Base-by-base conservation (phyloP, 1,140 invertebrate genomes). In the Geopemphigus sp. region DNA sequence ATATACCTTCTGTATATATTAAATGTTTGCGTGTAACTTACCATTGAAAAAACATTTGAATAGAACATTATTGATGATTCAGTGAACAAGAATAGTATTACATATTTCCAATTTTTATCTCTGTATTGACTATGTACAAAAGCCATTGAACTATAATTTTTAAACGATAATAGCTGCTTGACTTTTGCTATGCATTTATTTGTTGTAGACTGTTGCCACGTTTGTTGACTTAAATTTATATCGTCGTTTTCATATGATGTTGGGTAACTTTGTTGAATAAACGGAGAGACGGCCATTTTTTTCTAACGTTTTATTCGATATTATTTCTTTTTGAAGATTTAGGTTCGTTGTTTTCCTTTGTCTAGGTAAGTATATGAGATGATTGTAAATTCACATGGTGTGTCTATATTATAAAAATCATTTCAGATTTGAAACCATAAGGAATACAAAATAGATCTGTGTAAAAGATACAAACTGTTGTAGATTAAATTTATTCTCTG, bases 21-120 rank as follows among this genome's bases (percentile, higher is more conserved):
- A 39, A 39, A 39, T 4, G 32, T 19, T 29, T 29, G 6, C 12
- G 17, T 1, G 26, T 12, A 22, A 45, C 39, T 78, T 8, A 78
- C 74, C 8, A 50, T 61, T 47, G 63, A 59, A 47, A 78, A 47
- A 24, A 78, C 10, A 29, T 78, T 78, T 29, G 74, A 47, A 32
- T 78, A 78, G 19, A 78, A 50, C 74, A 78, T 78, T 78, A 78
- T 50, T 45, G 74, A 78, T 50, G 56, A 15, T 78, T 78, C 74
- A 26, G 32, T 61, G 26, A n/a, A 26, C 39, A 78, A 14, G 24
- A 78, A 78, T 14, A 29, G 29, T 53, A 56, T 19, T 24, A 78
- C 1, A 47, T 29, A n/a, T 78, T 61, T 78, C 57, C 57, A 78
- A 26, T 61, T 78, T 47, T 59, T 26, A 10, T 78, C 22, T 14